Percentiles rank a stretch among this genome's conserved stretches.
phyloP scores from a whole-genome alignment of 2,113 vertebrate genomes.

The Mus pahari region DNA sequence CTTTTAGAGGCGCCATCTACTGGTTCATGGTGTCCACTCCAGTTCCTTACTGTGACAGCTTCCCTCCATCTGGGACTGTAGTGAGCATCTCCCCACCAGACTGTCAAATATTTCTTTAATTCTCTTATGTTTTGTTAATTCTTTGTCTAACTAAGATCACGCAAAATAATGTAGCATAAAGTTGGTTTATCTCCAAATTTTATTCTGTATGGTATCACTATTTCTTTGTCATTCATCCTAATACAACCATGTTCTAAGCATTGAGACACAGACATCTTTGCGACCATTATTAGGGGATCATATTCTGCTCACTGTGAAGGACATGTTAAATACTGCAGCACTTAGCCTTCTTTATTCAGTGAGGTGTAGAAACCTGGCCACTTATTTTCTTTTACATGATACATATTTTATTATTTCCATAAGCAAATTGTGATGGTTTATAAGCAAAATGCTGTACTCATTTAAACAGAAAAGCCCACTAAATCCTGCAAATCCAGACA shows the following conservation, averaged over 20 bases:
- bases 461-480: neutral
- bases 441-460: neutral
- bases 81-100: neutral
- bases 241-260: neutral
- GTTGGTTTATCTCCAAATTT: neutral
- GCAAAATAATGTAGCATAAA: neutral
- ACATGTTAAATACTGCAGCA: neutral
- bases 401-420: neutral
- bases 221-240: neutral
- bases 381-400: neutral
- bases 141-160: neutral
- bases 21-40: neutral
- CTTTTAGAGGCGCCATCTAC: neutral
- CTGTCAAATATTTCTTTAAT: neutral
- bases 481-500: neutral
- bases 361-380: neutral
- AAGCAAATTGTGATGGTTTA: neutral
- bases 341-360: neutral
- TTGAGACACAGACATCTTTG: neutral
- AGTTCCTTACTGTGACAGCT: neutral
- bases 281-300: neutral
- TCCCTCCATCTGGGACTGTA: neutral
- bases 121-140: neutral
- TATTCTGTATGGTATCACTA: neutral
- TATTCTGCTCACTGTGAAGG: neutral